These are phyloP conservation scores for Phrynocephalus guinanensis DNA, from an alignment of 2,797 vertebrate genomes.

Conservation along the genomic window DNA sequence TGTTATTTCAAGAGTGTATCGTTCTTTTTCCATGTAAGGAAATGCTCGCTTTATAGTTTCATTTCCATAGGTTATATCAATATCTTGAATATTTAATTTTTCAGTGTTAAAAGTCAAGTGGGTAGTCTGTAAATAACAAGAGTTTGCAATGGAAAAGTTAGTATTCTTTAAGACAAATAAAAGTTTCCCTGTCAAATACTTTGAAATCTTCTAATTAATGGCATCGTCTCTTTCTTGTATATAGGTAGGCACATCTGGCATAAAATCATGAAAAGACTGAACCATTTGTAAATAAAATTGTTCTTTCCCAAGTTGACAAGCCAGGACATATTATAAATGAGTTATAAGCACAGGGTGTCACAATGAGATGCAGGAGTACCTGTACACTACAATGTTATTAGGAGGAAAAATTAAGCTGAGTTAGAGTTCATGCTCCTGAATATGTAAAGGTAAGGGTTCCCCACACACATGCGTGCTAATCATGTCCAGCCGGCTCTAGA, in stretches of 20 bases:
- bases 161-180: conserved; percentile 9
- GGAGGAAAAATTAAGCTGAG: background rate
- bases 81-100: background rate
- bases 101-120: conserved; percentile 49
- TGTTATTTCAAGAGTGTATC: conserved; percentile 65
- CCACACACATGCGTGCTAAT: too few relatives aligned
- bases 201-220: background rate
- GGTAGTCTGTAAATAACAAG: conserved; percentile 50
- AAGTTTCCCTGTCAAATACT: background rate
- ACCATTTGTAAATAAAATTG: background rate
- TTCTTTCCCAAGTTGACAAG: background rate
- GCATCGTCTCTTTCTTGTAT: background rate
- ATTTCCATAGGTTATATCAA: accelerated
- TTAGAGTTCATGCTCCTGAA: background rate
- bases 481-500: too few relatives aligned
- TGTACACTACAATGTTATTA: background rate
- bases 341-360: background rate
- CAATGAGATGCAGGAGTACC: background rate
- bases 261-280: background rate
- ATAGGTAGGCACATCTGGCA: background rate
- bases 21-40: accelerated
- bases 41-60: accelerated
- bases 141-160: conserved; percentile 29
- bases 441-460: background rate
- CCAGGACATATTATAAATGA: too few relatives aligned